Evolutionary conservation across 2,888 invertebrate species (phyloP).

Genomic region (Machimus atricapillus): DNA sequence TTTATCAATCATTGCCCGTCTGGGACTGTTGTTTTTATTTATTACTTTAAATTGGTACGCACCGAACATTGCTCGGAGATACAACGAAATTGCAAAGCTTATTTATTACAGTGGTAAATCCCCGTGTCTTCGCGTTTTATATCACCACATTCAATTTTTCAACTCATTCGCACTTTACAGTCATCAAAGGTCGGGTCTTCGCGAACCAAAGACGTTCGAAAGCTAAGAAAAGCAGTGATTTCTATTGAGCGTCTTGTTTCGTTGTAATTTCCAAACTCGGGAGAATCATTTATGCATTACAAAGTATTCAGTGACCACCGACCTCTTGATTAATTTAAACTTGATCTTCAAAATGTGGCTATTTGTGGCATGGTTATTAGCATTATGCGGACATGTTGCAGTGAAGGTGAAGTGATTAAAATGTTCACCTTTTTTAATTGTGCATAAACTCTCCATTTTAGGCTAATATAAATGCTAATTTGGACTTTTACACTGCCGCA

Average conservation of each 20-base stretch:
- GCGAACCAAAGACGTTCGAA: neutral
- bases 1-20: neutral
- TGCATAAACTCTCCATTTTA: neutral
- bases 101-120: neutral
- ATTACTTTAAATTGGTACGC: neutral
- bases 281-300: neutral
- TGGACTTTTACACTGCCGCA: constrained; percentile 64
- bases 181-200: neutral
- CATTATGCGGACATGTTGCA: neutral
- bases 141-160: neutral
- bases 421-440: neutral
- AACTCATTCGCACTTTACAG: neutral
- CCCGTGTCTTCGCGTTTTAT: neutral
- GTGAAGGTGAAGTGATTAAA: neutral
- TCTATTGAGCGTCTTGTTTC: neutral
- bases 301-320: neutral
- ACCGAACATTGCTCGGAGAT: neutral
- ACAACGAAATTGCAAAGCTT: neutral
- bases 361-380: neutral
- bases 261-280: neutral
- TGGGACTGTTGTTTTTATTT: neutral
- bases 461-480: constrained; percentile 21
- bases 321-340: neutral
- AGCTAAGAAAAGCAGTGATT: neutral
- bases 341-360: neutral